Conservation (phyloP, 2,797 vertebrate genomes). For the Bradypus variegatus region DNA sequence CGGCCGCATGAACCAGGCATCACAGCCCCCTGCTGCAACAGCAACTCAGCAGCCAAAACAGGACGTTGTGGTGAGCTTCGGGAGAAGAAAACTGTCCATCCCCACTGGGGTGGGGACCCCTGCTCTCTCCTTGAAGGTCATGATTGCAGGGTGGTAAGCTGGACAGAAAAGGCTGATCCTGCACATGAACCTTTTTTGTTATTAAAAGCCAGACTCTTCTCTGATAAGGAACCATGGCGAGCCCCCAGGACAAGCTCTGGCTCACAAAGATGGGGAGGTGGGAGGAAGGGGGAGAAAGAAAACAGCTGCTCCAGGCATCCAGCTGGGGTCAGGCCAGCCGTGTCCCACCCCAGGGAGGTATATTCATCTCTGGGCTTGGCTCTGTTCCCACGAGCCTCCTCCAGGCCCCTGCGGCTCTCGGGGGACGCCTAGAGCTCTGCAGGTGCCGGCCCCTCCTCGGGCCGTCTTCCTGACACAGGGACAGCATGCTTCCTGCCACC, state of each 20-base stretch:
- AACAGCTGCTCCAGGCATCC: not conserved
- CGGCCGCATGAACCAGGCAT: not conserved
- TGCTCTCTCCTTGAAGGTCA: not conserved
- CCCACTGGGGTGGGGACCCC: not conserved
- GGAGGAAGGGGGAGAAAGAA: not conserved
- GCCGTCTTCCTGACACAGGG: not conserved
- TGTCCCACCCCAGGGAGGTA: fast-evolving
- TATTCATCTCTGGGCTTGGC: not conserved
- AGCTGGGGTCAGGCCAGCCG: not conserved
- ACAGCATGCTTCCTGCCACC: fast-evolving
- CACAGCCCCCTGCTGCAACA: not conserved
- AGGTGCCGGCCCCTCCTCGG: not conserved
- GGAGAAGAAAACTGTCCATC: not conserved
- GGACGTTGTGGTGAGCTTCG: not conserved
- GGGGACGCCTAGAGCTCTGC: no score
- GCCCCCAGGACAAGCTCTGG: not conserved
- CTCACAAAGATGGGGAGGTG: not conserved
- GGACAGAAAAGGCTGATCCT: not conserved
- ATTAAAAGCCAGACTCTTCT: not conserved
- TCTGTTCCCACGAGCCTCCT: not conserved
- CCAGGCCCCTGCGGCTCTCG: not conserved
- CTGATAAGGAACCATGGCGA: not conserved
- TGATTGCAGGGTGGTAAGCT: no score
- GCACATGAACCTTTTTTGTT: no score
- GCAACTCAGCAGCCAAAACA: not conserved